Evolutionary conservation across 1,140 invertebrate species (phyloP).

Genomic region (Drosophila yakuba): DNA sequence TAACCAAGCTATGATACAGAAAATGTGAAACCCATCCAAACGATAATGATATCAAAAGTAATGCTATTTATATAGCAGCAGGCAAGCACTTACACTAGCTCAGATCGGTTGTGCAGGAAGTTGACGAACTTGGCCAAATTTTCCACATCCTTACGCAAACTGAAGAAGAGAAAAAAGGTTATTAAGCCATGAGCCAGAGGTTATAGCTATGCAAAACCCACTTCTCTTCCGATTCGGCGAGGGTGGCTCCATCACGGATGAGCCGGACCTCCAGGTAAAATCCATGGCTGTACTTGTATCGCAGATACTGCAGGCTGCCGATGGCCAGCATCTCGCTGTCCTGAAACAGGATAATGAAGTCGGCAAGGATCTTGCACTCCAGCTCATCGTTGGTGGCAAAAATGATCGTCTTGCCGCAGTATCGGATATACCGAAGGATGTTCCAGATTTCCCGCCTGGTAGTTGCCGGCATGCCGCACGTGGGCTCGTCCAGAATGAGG

Average conservation of each 20-base stretch:
- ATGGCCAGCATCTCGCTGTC: slow-evolving; percentile 91
- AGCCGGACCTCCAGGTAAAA: slow-evolving; percentile 74
- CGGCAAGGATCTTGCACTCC: slow-evolving; percentile 96
- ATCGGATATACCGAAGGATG: slow-evolving; percentile 64
- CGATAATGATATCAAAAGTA: too few relatives aligned
- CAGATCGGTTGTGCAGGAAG: slow-evolving; percentile 71
- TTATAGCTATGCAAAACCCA: slow-evolving; percentile 22
- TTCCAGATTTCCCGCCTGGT: slow-evolving; percentile 75
- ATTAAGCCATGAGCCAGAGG: neutral
- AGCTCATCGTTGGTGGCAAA: slow-evolving; percentile 98
- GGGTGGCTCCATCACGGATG: slow-evolving; percentile 56
- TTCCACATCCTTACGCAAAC: slow-evolving; percentile 68
- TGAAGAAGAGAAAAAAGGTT: slow-evolving; percentile 15
- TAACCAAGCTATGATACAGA: too few relatives aligned
- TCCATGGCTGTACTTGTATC: slow-evolving; percentile 70
- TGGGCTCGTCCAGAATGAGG: slow-evolving; percentile 72
- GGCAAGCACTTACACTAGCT: slow-evolving; percentile 61
- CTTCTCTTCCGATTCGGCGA: slow-evolving; percentile 66
- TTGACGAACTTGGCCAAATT: slow-evolving; percentile 69
- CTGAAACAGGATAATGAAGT: slow-evolving; percentile 95
- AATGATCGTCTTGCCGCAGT: slow-evolving; percentile 90
- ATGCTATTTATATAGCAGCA: too few relatives aligned
- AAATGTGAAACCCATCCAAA: too few relatives aligned
- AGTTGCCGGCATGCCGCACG: slow-evolving; percentile 59
- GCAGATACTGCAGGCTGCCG: slow-evolving; percentile 85